Evolutionary conservation across 1,140 invertebrate species (phyloP), one percentile per base, ranked within the genome.

Genomic region (Platyscapa corneri): DNA sequence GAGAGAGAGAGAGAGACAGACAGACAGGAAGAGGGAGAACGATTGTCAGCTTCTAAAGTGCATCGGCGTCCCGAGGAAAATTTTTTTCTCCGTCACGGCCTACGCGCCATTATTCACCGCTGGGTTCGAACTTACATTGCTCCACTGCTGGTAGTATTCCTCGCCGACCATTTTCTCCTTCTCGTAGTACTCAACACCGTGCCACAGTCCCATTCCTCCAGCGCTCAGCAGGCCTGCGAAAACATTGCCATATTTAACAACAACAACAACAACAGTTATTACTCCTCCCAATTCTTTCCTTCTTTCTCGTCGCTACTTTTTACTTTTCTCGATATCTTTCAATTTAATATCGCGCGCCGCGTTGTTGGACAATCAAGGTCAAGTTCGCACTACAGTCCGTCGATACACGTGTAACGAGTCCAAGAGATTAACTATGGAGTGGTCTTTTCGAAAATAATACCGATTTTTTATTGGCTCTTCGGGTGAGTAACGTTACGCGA

Each of bases 161-260:
- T 98, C 96, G 60, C 97, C 97, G 78, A 98, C 97, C 46, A 98
- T 95, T 93, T 97, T 98, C 92, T 98, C 97, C 91, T 97, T 97
- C 92, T 99, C 98, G 90, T 98, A 98, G 93, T 98, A 98, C 92
- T 98, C 98, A 34, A 98, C 97, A 49, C 97, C 98, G 91, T 98
- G 98, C 97, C 97, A 99, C 46, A 98, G 94, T 77, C 97, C 98
- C 97, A 98, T 98, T 53, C 96, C 97, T 72, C 97, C 97, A 46
- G 97, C 97, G 86, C 97, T 96, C 86, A 98, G 92, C 65, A 98
- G 91, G 94, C 97, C 98, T 97, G 76, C 83, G 27, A 78, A 56
- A 65, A 84, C 64, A 75, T 60, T 64, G n/a, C 32, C 27, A 20
- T 5, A 27, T 42, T 74, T 42, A 74, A 74, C 14, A 39, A 18